Evolutionary conservation across 2,797 vertebrate genomes (phyloP).

Genomic region (Stomatorhinus walkeri): DNA sequence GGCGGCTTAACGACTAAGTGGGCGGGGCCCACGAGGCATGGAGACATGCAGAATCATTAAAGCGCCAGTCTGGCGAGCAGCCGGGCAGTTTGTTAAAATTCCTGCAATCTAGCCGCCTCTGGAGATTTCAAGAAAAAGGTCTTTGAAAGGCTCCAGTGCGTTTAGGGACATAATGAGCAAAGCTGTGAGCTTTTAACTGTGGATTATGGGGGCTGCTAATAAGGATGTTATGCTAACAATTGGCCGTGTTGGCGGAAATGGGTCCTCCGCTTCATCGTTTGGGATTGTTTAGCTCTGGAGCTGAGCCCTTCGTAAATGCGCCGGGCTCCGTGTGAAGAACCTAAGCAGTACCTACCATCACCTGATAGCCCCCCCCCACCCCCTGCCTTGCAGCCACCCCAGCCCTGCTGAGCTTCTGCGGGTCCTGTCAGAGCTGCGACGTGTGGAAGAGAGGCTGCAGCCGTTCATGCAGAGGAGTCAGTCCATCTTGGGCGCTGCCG

Average conservation of each 20-base stretch:
- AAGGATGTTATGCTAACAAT: background rate
- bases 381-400: too few relatives aligned
- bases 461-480: slow-evolving; percentile 82
- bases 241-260: background rate
- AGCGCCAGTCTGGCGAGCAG: background rate
- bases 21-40: background rate
- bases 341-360: background rate
- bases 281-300: background rate
- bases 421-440: slow-evolving; percentile 74
- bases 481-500: slow-evolving; percentile 73
- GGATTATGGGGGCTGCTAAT: background rate
- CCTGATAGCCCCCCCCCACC: background rate
- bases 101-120: background rate
- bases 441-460: slow-evolving; percentile 75
- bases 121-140: background rate
- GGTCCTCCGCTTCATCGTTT: background rate
- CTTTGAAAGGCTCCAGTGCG: background rate
- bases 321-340: background rate
- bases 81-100: background rate
- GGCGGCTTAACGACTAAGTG: background rate
- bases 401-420: slow-evolving; percentile 36
- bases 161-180: background rate
- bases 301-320: background rate
- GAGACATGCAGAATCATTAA: background rate
- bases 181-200: background rate